Conservation (phyloP, 2,888 invertebrate genomes). For the Chymomyza amoena region DNA sequence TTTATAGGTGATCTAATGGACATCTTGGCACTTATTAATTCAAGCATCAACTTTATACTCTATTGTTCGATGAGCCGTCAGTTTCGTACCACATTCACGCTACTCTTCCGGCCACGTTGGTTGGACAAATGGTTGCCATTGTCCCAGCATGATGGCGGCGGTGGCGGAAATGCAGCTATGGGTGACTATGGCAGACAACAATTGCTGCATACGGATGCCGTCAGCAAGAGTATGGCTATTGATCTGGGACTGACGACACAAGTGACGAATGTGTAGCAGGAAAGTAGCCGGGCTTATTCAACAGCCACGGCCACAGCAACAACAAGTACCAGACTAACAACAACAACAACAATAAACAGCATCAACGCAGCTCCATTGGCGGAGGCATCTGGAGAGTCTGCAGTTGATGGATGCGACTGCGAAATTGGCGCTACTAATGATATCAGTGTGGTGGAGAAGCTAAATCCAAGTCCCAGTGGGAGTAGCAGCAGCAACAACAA, state of each 20-base stretch:
- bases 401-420: constrained; percentile 57
- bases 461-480: constrained; percentile 36
- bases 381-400: constrained; percentile 21
- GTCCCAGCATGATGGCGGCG: constrained; percentile 72
- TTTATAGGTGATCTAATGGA: constrained; percentile 90
- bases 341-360: constrained; percentile 7
- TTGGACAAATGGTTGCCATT: constrained; percentile 79
- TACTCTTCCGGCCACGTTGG: constrained; percentile 85
- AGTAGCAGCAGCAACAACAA: constrained; percentile 8
- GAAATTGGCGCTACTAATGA: constrained; percentile 48
- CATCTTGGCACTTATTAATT: constrained; percentile 92
- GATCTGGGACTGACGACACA: constrained; percentile 76
- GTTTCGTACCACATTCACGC: constrained; percentile 89
- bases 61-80: constrained; percentile 97
- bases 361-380: not conserved
- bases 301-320: constrained; percentile 16
- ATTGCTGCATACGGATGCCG: constrained; percentile 65
- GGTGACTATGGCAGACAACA: constrained; percentile 63
- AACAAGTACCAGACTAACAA: constrained; percentile 3
- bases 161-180: constrained; percentile 36
- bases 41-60: constrained; percentile 95
- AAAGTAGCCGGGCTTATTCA: constrained; percentile 48
- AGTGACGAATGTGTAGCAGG: constrained; percentile 79
- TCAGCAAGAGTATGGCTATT: constrained; percentile 68
- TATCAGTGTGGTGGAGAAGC: constrained; percentile 62